Percentiles rank a stretch among this genome's conserved stretches.
phyloP scores from a whole-genome alignment of 2,888 invertebrate species.

The Capitulum mitella region DNA sequence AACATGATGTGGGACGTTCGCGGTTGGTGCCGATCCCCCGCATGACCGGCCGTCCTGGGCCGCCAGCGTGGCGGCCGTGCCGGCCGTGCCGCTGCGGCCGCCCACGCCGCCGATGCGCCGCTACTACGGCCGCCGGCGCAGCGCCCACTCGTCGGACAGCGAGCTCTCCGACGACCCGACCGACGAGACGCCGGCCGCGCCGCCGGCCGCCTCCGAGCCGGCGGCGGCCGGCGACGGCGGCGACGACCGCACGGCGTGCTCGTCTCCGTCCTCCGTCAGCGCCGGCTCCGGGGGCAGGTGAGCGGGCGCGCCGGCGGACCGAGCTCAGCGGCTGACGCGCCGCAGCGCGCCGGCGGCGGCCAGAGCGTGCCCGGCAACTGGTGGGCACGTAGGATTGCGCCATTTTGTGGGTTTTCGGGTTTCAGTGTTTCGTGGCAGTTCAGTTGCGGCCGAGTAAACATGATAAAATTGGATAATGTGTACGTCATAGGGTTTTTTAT shows the following conservation, averaged over 20 bases:
- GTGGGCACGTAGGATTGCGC: background rate
- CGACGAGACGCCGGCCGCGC: background rate
- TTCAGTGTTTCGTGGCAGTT: background rate
- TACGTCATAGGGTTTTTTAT: no score
- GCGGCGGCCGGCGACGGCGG: background rate
- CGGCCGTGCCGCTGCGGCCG: slow-evolving; percentile 70
- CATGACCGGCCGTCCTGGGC: no score
- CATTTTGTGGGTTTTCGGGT: background rate
- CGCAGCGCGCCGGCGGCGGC: background rate
- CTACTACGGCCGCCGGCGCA: slow-evolving; percentile 38
- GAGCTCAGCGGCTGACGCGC: no score
- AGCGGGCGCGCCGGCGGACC: slow-evolving; percentile 28
- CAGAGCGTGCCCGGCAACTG: background rate
- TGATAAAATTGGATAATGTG: no score
- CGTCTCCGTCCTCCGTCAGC: slow-evolving; percentile 26
- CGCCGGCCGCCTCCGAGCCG: background rate
- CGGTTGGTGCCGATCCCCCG: no score
- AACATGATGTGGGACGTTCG: no score
- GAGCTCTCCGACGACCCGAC: background rate
- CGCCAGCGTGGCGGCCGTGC: background rate
- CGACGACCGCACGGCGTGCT: slow-evolving; percentile 13
- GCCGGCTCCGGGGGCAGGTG: slow-evolving; percentile 28
- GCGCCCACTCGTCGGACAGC: slow-evolving; percentile 24
- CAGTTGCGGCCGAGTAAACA: background rate
- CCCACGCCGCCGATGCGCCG: slow-evolving; percentile 71